A percentile compares a stretch with the other conserved stretches of the same genome.
Conservation (phyloP, 92 coral and sea anemone species). For the Epizoanthus stellaris region DNA sequence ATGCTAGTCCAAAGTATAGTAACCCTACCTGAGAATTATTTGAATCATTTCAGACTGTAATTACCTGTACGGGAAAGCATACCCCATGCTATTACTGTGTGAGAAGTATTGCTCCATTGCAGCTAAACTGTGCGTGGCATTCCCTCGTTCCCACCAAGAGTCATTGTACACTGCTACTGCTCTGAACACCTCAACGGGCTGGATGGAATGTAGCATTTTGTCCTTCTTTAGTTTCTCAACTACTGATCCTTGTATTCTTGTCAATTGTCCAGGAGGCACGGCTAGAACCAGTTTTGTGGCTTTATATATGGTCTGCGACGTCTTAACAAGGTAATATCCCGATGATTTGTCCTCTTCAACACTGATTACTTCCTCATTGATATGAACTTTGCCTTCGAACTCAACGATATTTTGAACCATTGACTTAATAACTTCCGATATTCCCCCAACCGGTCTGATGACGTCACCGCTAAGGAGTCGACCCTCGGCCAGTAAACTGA, state of each 20-base stretch:
- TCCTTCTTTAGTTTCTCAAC: background rate
- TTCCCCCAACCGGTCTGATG: background rate
- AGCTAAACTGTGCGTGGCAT: background rate
- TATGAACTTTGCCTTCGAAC: background rate
- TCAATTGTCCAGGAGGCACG: background rate
- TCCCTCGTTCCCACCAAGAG: constrained; percentile 8
- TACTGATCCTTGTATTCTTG: background rate
- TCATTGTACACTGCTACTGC: background rate
- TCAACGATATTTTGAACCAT: background rate
- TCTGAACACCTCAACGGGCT: constrained; percentile 1
- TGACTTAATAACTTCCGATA: background rate
- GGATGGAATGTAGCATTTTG: background rate
- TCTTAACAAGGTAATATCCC: background rate
- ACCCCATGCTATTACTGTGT: background rate
- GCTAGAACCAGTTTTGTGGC: background rate
- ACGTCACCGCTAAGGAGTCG: background rate
- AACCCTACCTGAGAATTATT: background rate
- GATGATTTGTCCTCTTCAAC: background rate
- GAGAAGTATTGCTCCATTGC: background rate
- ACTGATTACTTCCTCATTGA: background rate
- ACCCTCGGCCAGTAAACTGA: background rate
- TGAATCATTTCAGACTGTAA: no score
- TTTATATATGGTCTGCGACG: background rate
- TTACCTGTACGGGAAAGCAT: background rate
- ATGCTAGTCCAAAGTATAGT: no score